Base-by-base conservation (phyloP, 2,888 invertebrate genomes). In the Diadegma fenestrale region DNA sequence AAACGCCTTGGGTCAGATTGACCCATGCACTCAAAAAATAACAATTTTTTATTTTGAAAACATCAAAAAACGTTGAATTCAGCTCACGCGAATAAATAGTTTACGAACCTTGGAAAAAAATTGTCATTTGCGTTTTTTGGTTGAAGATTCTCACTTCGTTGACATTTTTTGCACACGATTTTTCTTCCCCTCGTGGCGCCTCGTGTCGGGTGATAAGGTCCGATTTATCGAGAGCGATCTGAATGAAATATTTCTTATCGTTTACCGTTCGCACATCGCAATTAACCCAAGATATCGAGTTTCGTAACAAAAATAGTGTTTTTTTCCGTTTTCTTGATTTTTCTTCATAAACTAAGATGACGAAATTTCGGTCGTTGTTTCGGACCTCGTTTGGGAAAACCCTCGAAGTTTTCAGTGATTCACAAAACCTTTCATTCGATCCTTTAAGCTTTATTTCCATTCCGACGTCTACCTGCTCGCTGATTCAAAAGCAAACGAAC, bases 221-320 rank as follows among this genome's bases (percentile, higher is more conserved):
- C 19, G 61, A 63, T 61, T 82, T 81, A 69, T 82, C 76, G 12
- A 54, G 12, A 54, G 14, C 37, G 26, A 77, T 77, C 72, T 64
- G 69, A 71, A 82, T 43, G 64, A 77, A 72, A 77, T 1, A 66
- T 41, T 54, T 51, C 41, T 82, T 72, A 77, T 82, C 77, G 41
- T 64, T 72, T 51, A 72, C 51, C 72, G 48, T 19, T 26, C 22
- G 54, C 14, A 45, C 61, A 45, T 69, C 68, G 76, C 75, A 73
- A 43, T 73, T 73, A 17, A 7, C 14, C 69, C n/a, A 41, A 61
- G 61, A 69, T 76, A 81, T 61, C 54, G 45, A 73, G 33, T 68
- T 19, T 54, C 45, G 61, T 66, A 73, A 73, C 68, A 80, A 80
- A 22, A 80, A 80, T 22, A 22, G 12, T 73, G 45, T 69, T 58